These are phyloP conservation scores for Melinaea marsaeus DNA, from an alignment of 2,888 invertebrate species.

Conservation along the genomic window DNA sequence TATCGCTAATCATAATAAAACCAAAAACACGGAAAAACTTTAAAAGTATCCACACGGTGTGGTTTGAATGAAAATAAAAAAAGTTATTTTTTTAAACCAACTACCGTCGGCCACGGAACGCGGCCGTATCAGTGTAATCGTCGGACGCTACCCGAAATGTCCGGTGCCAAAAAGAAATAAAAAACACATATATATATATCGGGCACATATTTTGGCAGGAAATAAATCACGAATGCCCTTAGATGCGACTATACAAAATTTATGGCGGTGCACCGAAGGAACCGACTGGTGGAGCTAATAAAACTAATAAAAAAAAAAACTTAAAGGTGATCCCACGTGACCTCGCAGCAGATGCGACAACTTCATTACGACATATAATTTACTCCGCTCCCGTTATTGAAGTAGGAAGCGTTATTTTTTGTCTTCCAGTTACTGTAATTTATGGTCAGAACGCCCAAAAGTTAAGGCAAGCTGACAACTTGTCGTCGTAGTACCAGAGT, in stretches of 20 bases:
- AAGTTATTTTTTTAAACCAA: slow-evolving; percentile 57
- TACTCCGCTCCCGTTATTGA: slow-evolving; percentile 72
- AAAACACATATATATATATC: slow-evolving; percentile 50
- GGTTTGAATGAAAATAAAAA: slow-evolving; percentile 55
- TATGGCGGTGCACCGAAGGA: slow-evolving; percentile 64
- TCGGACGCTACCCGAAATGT: slow-evolving; percentile 72
- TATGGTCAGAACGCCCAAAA: slow-evolving; percentile 61
- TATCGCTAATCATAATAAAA: slow-evolving; percentile 60
- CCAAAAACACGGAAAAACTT: slow-evolving; percentile 44
- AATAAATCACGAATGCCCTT: slow-evolving; percentile 69
- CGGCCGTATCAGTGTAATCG: slow-evolving; percentile 71
- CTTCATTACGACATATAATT: slow-evolving; percentile 70
- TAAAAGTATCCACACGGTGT: slow-evolving; percentile 54
- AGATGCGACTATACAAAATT: slow-evolving; percentile 71
- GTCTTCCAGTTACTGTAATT: slow-evolving; percentile 64
- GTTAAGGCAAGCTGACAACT: slow-evolving; percentile 48
- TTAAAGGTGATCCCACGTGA: slow-evolving; percentile 54
- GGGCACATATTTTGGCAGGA: slow-evolving; percentile 74
- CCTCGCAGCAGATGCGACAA: slow-evolving; percentile 67
- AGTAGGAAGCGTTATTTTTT: slow-evolving; percentile 70
- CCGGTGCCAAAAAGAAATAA: slow-evolving; percentile 59
- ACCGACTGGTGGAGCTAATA: slow-evolving; percentile 55
- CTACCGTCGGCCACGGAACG: slow-evolving; percentile 70
- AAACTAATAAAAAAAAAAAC: slow-evolving; percentile 54
- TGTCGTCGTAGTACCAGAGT: slow-evolving; percentile 33